Percentiles rank a stretch among this genome's conserved stretches.
Evolutionary conservation across 1,140 invertebrate species (phyloP).

Genomic region (Sinella curviseta): DNA sequence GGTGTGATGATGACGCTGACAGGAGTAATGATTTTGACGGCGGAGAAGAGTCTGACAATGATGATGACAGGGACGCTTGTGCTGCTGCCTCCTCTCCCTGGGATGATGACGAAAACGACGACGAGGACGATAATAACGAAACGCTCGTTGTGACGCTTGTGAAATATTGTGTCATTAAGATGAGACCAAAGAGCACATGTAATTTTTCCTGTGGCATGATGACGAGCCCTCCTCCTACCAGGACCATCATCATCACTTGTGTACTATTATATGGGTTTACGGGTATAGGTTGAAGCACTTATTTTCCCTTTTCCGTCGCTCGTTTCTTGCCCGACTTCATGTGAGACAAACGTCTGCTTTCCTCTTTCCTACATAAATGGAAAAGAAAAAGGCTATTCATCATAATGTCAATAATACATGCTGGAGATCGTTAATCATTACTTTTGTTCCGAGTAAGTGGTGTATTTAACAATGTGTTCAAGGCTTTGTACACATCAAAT

Average conservation of each 20-base stretch:
- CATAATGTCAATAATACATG: constrained; percentile 19
- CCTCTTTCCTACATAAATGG: not conserved
- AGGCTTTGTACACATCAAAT: not conserved
- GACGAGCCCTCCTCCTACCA: no score
- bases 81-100: no score
- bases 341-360: not conserved
- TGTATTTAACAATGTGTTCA: not conserved
- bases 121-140: constrained; percentile 6
- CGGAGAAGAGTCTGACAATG: constrained; percentile 21
- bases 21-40: constrained; percentile 21
- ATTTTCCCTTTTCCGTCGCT: not conserved
- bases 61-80: no score
- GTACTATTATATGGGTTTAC: not conserved
- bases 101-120: not conserved
- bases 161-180: constrained; percentile 25
- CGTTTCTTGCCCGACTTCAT: no score
- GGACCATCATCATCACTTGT: not conserved
- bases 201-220: constrained; percentile 11
- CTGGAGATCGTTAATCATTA: constrained; percentile 18
- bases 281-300: not conserved
- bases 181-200: not conserved
- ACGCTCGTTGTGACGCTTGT: not conserved
- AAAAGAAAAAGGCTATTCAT: constrained; percentile 16
- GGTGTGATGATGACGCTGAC: not conserved
- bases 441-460: constrained; percentile 3